Evolutionary conservation across 1,140 invertebrate species (phyloP), one percentile per base, ranked within the genome.

Genomic region (Neuroterus valhalla): DNA sequence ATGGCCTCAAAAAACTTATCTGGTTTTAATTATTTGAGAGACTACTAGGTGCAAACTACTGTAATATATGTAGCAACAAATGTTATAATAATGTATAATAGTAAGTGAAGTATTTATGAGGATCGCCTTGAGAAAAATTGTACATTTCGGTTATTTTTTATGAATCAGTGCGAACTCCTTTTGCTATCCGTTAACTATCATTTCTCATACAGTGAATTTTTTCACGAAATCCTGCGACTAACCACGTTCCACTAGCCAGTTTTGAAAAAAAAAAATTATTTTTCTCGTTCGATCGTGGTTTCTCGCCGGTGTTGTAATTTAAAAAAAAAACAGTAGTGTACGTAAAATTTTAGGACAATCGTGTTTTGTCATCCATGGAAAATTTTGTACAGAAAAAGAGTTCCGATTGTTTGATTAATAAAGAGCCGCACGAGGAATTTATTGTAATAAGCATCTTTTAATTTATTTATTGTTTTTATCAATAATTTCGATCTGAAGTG

Each of bases 121-220:
- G 78, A 66, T 78, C 81, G 80, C 80, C 76, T 82, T 81, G 74
- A 42, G 72, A 69, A 76, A 76, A 79, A 76, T 81, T 81, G 80
- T 86, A 81, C 69, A 86, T 82, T 80, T 80, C 31, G 66, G 74
- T 80, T 78, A 67, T 76, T 85, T 81, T 78, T 72, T 72, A 71
- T 52, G 62, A 31, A 74, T 55, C 55, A 26, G 12, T 42, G 26
- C 23, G 45, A 26, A 45, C 55, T 46, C 15, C 12, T 62, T 21
- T 68, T 68, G 67, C 14, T 19, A 26, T 26, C 38, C 11, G 17
- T 68, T 68, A 8, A 68, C 45, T 23, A 45, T 68, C 6, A 10
- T 68, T 68, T 45, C 55, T 62, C 55, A 62, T 62, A 31, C 55
- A 62, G 55, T 62, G 55, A 0, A 62, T 31, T 62, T 23, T 23